phyloP scores from a whole-genome alignment of 2,797 vertebrate genomes.

The Scomberomorus guttatus region DNA sequence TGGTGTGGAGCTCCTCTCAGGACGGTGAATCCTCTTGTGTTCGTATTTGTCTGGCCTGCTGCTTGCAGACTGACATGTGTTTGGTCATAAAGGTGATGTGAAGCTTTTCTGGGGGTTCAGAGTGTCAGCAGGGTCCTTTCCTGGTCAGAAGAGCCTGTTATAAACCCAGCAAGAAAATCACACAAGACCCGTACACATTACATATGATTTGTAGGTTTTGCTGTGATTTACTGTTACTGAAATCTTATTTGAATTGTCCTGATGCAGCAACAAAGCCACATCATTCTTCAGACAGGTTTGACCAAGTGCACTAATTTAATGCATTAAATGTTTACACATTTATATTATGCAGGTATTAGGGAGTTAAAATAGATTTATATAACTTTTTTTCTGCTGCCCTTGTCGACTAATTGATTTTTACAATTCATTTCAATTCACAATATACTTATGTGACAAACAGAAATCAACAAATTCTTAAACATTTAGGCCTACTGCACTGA shows the following conservation, averaged over 20 bases:
- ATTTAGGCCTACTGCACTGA: neutral
- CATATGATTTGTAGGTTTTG: neutral
- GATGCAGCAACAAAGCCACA: neutral
- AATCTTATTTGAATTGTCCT: neutral
- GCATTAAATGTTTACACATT: neutral
- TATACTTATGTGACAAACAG: too few relatives aligned
- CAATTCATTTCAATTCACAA: too few relatives aligned
- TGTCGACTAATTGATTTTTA: neutral
- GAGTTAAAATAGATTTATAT: neutral
- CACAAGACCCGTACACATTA: neutral
- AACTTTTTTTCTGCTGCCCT: neutral
- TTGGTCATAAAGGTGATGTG: conserved; percentile 29
- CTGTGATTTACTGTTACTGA: neutral
- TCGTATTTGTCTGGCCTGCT: conserved; percentile 31
- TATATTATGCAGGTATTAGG: neutral
- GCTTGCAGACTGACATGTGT: conserved; percentile 50
- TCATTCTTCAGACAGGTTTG: neutral
- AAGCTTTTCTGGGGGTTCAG: conserved; percentile 11
- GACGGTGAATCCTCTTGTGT: conserved; percentile 28
- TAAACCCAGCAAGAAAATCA: conserved; percentile 53
- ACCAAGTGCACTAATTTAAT: neutral
- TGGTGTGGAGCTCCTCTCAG: conserved; percentile 10
- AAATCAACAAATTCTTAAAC: neutral
- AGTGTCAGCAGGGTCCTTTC: conserved; percentile 24
- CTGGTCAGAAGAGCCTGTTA: conserved; percentile 47